A percentile compares a stretch with the other conserved stretches of the same genome.
These are phyloP conservation scores for Barbus barbus DNA, from an alignment of 2,113 vertebrate genomes.

Conservation along the genomic window DNA sequence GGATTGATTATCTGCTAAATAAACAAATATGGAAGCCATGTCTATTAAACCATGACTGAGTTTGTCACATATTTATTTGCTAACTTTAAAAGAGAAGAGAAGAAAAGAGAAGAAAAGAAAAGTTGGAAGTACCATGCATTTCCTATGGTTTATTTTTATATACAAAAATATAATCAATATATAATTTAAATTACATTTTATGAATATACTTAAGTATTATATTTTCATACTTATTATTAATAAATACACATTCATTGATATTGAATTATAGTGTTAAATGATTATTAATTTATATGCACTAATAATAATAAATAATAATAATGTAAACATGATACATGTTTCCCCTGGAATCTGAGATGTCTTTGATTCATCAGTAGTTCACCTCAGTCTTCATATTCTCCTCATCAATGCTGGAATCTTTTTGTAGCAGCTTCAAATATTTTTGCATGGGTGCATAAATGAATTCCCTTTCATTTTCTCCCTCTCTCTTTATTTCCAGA, in stretches of 20 bases:
- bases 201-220: too few relatives aligned
- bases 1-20: constrained; percentile 72
- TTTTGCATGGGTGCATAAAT: constrained; percentile 59
- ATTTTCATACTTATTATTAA: too few relatives aligned
- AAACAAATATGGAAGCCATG: constrained; percentile 72
- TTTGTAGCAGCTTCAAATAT: constrained; percentile 43
- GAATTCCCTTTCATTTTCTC: constrained; percentile 67
- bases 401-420: constrained; percentile 7
- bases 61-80: constrained; percentile 48
- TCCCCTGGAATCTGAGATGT: neutral
- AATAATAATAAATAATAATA: neutral
- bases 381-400: neutral
- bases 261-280: too few relatives aligned
- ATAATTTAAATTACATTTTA: too few relatives aligned
- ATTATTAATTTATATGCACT: too few relatives aligned
- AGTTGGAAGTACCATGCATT: neutral
- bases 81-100: neutral
- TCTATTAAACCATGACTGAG: constrained; percentile 66
- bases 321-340: neutral
- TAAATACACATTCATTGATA: too few relatives aligned
- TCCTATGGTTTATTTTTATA: too few relatives aligned
- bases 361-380: neutral
- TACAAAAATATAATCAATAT: too few relatives aligned
- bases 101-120: neutral
- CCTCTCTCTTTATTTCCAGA: constrained; percentile 66